A percentile compares a stretch with the other conserved stretches of the same genome.
phyloP scores from a whole-genome alignment of 2,888 invertebrate genomes.

The Brachypalpus laphriformis region DNA sequence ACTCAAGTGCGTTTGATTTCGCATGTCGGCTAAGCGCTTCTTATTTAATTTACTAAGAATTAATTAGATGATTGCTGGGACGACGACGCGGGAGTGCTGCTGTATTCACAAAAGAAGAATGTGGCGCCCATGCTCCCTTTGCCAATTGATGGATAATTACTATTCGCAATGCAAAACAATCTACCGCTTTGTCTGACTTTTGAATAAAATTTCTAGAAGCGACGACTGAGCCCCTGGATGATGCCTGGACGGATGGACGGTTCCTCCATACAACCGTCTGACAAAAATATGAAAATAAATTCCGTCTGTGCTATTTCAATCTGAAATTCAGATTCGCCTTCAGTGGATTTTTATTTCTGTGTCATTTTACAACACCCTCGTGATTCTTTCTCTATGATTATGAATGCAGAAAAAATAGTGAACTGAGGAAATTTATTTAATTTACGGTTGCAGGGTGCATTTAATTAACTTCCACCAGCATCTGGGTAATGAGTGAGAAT shows the following conservation, averaged over 20 bases:
- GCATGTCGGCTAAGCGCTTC: constrained; percentile 9
- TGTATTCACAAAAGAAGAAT: constrained; percentile 12
- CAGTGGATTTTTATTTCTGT: not conserved
- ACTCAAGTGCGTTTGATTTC: constrained; percentile 42
- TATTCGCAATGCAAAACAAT: constrained; percentile 46
- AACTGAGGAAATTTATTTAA: constrained; percentile 24
- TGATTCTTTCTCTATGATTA: not conserved
- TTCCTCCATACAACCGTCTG: too few species aligned
- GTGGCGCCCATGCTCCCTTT: constrained; percentile 53
- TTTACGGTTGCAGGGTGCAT: constrained; percentile 25
- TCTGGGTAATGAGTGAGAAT: constrained; percentile 36
- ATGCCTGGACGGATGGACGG: not conserved
- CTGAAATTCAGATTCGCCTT: constrained; percentile 48
- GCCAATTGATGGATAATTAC: constrained; percentile 37
- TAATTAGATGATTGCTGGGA: constrained; percentile 28
- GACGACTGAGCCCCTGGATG: too few species aligned
- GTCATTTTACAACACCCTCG: constrained; percentile 1
- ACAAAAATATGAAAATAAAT: constrained; percentile 45
- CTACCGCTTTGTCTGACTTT: constrained; percentile 36
- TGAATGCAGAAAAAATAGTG: not conserved
- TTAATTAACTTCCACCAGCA: constrained; percentile 48
- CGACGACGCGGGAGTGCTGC: constrained; percentile 13
- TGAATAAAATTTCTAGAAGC: constrained; percentile 30
- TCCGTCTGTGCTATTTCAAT: constrained; percentile 19
- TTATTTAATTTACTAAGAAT: constrained; percentile 26